Base-by-base conservation (phyloP, 1,140 invertebrate genomes). In the Heliconius hermathena region DNA sequence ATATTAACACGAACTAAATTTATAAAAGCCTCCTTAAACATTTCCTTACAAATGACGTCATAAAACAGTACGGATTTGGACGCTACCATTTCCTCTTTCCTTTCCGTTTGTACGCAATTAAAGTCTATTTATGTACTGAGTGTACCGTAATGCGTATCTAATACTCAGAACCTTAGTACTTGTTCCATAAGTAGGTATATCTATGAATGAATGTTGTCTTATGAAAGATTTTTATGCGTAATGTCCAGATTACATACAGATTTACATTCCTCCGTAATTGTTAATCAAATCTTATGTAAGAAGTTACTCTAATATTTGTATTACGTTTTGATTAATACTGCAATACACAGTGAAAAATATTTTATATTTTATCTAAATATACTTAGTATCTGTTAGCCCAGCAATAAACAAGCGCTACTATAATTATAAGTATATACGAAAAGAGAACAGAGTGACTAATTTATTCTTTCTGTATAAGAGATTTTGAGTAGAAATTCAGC, bases 101-200 rank as follows among this genome's bases (percentile, higher is more conserved):
- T 66, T 66, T 83, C 82, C 82, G 82, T 78, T 73, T 76, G 79
- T 73, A 74, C 71, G 82, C 77, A 81, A 83, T 81, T 83, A 78
- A 78, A 81, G 75, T 81, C 74, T 81, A 83, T 81, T 74, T 81
- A 74, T 66, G 72, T 41, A 29, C 72, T 36, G 77, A 72, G 54
- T 79, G 74, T 77, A 75, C 73, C 71, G 77, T 74, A 78, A 78
- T 82, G 54, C 76, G 76, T 80, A 79, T 77, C 72, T 74, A 77
- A 76, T 76, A 33, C 74, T 70, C 36, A 66, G 26, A 13, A 66
- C 60, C 60, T 29, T 66, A 66, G 60, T 29, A 13, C 22, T 66
- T 26, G 60, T 66, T 29, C 11, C 49, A 52, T 52, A 52, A 20
- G 49, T 52, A 52, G 16, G 18, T 20, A 29, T 66, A 66, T 66